phyloP scores from a whole-genome alignment of 2,797 vertebrate genomes.

The Gymnothorax reevesii region DNA sequence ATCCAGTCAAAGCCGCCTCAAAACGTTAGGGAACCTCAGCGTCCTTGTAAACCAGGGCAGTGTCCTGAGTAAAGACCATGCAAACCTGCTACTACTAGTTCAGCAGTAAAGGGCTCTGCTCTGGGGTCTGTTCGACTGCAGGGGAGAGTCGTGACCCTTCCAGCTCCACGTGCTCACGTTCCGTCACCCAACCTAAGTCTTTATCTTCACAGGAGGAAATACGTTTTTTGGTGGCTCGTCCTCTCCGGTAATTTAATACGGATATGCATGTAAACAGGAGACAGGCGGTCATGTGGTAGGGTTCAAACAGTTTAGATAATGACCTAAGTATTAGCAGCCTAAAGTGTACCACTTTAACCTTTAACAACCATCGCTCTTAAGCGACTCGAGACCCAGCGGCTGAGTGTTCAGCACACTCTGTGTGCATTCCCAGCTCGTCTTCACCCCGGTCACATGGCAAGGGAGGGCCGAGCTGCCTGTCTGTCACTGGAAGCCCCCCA shows the following conservation, averaged over 20 bases:
- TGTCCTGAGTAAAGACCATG: not conserved
- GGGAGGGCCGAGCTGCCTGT: not conserved
- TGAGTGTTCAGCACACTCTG: not conserved
- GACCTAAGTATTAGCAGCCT: slow-evolving; percentile 15
- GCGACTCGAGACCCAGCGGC: not conserved
- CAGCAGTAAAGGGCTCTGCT: not conserved
- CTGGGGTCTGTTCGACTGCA: slow-evolving; percentile 42
- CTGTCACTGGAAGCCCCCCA: slow-evolving; percentile 1
- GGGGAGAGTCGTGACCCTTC: slow-evolving; percentile 1
- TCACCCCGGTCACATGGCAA: not conserved
- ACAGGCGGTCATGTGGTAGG: not conserved
- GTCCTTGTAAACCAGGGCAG: not conserved
- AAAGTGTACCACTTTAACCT: slow-evolving; percentile 7
- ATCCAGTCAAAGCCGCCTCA: not conserved
- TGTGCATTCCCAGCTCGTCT: not conserved
- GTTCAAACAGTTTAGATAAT: slow-evolving; percentile 10
- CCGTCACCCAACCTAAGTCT: slow-evolving; percentile 49
- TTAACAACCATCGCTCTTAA: slow-evolving; percentile 4
- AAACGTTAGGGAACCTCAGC: not conserved
- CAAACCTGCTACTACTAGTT: not conserved
- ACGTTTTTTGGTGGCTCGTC: slow-evolving; percentile 35
- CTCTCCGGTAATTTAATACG: slow-evolving; percentile 28
- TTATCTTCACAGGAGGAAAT: slow-evolving; percentile 41
- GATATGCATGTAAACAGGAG: slow-evolving; percentile 39
- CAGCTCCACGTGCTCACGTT: slow-evolving; percentile 38